Conservation (phyloP, 35 echinoderm and acorn worm species). For the Heliocidaris erythrogramma region DNA sequence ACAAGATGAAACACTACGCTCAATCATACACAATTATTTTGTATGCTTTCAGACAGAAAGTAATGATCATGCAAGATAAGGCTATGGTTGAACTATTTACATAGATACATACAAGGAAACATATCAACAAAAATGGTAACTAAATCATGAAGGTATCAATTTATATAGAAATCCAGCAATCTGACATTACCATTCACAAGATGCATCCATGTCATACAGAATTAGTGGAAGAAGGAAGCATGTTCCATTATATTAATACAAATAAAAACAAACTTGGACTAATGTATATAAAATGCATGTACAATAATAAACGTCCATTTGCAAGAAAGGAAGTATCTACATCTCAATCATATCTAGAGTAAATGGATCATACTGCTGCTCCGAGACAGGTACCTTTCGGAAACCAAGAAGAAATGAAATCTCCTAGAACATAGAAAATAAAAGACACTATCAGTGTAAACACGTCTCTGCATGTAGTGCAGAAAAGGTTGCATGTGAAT, state of each 20-base stretch:
- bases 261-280: not conserved
- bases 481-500: no score
- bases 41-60: not conserved
- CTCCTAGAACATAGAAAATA: no score
- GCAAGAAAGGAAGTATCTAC: not conserved
- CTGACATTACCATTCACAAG: not conserved
- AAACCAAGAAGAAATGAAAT: no score
- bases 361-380: not conserved
- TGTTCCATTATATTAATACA: not conserved
- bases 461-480: no score
- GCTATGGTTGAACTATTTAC: constrained; percentile 5
- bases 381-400: not conserved
- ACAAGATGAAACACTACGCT: not conserved
- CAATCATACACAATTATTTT: not conserved
- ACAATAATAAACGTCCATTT: not conserved
- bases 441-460: no score
- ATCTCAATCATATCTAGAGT: not conserved
- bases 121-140: not conserved
- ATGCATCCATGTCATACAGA: not conserved
- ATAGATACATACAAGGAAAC: constrained; percentile 7
- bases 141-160: not conserved
- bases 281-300: not conserved
- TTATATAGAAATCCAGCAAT: not conserved
- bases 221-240: not conserved
- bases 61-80: constrained; percentile 17